Conservation (phyloP, 2,888 invertebrate genomes). For the Malthinus seriepunctatus region DNA sequence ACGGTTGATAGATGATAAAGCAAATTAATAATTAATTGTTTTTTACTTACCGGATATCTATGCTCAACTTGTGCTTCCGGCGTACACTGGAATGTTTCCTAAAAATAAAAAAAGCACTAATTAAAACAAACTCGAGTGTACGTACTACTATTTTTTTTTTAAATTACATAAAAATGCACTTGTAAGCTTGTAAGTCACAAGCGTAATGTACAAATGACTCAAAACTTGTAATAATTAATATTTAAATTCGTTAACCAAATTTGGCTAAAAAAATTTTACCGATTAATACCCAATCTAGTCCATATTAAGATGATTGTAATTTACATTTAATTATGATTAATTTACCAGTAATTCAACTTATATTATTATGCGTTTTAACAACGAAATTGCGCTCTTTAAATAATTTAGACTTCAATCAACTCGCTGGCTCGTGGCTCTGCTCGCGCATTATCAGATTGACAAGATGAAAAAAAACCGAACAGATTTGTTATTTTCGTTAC, state of each 20-base stretch:
- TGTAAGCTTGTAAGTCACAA: neutral
- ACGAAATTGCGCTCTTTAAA: too few species aligned
- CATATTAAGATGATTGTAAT: too few species aligned
- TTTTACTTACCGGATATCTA: constrained; percentile 52
- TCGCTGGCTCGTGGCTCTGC: too few species aligned
- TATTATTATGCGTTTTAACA: too few species aligned
- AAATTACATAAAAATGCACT: too few species aligned
- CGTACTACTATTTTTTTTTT: too few species aligned
- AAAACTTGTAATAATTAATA: constrained; percentile 6
- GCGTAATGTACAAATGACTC: neutral
- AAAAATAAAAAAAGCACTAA: constrained; percentile 37
- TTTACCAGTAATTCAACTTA: too few species aligned
- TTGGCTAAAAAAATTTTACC: neutral
- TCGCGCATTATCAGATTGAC: too few species aligned
- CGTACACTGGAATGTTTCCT: constrained; percentile 54
- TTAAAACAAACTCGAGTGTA: neutral
- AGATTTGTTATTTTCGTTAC: too few species aligned
- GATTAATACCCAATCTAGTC: neutral
- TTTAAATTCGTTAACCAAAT: constrained; percentile 5
- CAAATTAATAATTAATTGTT: constrained; percentile 14
- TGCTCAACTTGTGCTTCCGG: constrained; percentile 53
- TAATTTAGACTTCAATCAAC: too few species aligned
- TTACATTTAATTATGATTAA: too few species aligned
- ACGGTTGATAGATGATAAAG: constrained; percentile 1
- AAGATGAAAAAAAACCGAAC: too few species aligned